Evolutionary conservation across 1,140 invertebrate species (phyloP), one percentile per base, ranked within the genome.

Genomic region (Tetramorium alpestre): DNA sequence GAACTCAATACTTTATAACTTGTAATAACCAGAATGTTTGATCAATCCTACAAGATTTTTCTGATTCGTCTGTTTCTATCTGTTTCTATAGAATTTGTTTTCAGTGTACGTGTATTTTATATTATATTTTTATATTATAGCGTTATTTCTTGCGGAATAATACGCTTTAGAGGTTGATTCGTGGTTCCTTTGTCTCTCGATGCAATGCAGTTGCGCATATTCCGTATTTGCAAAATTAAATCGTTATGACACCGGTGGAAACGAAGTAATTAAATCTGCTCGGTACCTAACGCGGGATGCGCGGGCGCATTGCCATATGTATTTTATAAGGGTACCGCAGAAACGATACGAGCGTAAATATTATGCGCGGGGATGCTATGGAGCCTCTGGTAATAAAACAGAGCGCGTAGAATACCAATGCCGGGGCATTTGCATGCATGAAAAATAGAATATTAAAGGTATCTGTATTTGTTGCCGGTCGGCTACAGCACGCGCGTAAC

Each of bases 391-490:
- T 84, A 84, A 84, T 84, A 84, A 84, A 84, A 84, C 80, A 84
- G 41, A 38, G 41, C 69, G 80, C 69, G 56, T 60, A 60, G 80
- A 84, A 84, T 84, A 84, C 11, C 80, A 84, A 84, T 84, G 69
- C 54, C 18, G 10, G 18, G 2, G 44, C 54, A 84, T 84, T 84
- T 84, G 80, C 80, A 84, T 84, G 54, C 41, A 75, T 51, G 44
- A 84, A 84, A 84, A 84, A 84, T 82, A 73, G 67, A 82, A 82
- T 84, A 84, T 84, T 75, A 75, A 84, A 84, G 13, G 25, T 47
- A 41, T 41, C 4, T 70, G 64, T 54, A 75, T 60, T 84, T 60
- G 69, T 75, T 84, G 28, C 80, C 41, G 13, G 67, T 73, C 11
- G 47, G 25, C 11, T 47, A 4, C 13, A 47, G 38, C 38, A 22